phyloP scores from a whole-genome alignment of 2,888 invertebrate genomes.

The Tiliacea aurago region DNA sequence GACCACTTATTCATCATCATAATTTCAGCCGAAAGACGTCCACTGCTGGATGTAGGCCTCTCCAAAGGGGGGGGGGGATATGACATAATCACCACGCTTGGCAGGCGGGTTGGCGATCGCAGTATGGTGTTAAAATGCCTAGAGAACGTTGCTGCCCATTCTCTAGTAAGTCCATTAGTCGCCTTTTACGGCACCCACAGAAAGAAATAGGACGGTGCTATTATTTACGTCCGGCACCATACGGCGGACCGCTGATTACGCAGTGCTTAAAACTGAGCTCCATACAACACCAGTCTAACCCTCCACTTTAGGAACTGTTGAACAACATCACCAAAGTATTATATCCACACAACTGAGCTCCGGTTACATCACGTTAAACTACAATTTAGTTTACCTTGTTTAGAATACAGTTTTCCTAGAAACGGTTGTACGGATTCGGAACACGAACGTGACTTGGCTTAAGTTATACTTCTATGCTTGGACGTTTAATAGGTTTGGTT shows the following conservation, averaged over 20 bases:
- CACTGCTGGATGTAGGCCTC: no score
- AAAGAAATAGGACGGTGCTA: no score
- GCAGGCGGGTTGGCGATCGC: no score
- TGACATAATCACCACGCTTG: no score
- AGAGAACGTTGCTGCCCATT: no score
- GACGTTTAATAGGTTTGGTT: constrained; percentile 23
- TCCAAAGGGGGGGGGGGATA: no score
- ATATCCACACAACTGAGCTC: background rate
- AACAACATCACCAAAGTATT: background rate
- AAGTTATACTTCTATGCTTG: constrained; percentile 39
- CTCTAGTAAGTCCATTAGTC: no score
- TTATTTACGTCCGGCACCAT: no score
- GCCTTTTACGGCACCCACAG: no score
- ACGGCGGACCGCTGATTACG: no score
- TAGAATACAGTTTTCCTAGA: constrained; percentile 21
- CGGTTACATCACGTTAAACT: constrained; percentile 1
- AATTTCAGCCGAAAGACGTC: no score
- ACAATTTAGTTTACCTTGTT: constrained; percentile 23
- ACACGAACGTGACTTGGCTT: constrained; percentile 50
- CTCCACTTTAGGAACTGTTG: background rate
- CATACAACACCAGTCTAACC: background rate
- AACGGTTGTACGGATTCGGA: constrained; percentile 24
- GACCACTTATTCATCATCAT: background rate
- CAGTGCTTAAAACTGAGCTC: background rate
- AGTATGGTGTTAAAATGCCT: no score